Evolutionary conservation across 2,113 vertebrate genomes (phyloP).

Genomic region (Casuarius casuarius): DNA sequence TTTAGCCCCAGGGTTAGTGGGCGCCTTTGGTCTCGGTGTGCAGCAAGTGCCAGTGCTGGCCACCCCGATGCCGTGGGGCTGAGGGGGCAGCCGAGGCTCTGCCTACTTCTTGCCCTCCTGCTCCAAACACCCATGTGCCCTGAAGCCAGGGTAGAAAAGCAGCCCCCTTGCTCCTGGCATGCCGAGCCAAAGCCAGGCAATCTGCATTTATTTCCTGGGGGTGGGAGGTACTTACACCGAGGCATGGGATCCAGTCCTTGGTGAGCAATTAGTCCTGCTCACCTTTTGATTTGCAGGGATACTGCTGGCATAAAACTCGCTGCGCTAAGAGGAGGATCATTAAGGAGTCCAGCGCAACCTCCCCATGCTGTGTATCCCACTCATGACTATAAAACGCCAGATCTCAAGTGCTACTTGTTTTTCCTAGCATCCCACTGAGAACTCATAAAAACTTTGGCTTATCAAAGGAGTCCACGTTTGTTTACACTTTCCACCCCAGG

Average conservation of each 20-base stretch:
- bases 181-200: not conserved
- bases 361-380: not conserved
- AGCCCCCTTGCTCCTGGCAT: not conserved
- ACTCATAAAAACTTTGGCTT: not conserved
- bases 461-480: not conserved
- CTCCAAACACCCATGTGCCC: no score
- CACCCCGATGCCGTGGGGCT: no score
- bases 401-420: not conserved
- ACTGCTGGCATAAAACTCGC: not conserved
- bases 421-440: not conserved
- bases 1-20: not conserved
- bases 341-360: not conserved
- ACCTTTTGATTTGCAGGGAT: not conserved
- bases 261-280: not conserved
- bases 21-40: not conserved
- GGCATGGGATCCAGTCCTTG: not conserved
- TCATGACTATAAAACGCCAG: not conserved
- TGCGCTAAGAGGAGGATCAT: not conserved
- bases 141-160: no score
- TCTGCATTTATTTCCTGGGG: no score
- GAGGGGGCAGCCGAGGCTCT: no score
- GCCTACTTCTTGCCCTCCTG: not conserved
- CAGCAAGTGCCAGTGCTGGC: no score
- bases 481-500: not conserved
- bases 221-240: not conserved